Conservation (phyloP, 2,888 invertebrate genomes). For the Sminthurinus aureus region DNA sequence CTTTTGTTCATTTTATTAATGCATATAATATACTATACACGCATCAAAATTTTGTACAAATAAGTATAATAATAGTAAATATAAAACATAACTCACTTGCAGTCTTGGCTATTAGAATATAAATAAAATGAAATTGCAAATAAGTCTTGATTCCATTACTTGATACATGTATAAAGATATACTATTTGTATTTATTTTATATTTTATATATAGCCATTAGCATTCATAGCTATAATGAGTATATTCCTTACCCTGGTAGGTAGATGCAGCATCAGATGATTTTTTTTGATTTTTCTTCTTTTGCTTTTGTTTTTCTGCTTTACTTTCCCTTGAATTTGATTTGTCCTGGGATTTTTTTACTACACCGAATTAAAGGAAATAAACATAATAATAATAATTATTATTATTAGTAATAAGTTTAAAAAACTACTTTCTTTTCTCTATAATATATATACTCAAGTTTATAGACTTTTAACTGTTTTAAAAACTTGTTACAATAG, state of each 20-base stretch:
- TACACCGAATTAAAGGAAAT: conserved; percentile 61
- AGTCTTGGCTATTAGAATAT: no score
- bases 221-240: no score
- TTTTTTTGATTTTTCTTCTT: conserved; percentile 69
- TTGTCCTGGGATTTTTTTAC: conserved; percentile 83
- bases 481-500: not conserved
- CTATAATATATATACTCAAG: no score
- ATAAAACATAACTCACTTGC: conserved; percentile 63
- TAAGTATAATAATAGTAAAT: conserved; percentile 22
- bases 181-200: no score
- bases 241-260: no score
- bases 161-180: no score
- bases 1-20: not conserved
- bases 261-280: conserved; percentile 61
- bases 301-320: conserved; percentile 81
- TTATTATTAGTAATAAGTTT: no score
- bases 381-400: not conserved
- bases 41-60: conserved; percentile 13
- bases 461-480: no score
- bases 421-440: no score
- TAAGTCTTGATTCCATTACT: no score
- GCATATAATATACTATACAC: not conserved
- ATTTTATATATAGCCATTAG: no score
- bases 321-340: conserved; percentile 85
- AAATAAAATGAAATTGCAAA: no score